Conservation (phyloP, 1,140 invertebrate species). For the Bombus superbus region DNA sequence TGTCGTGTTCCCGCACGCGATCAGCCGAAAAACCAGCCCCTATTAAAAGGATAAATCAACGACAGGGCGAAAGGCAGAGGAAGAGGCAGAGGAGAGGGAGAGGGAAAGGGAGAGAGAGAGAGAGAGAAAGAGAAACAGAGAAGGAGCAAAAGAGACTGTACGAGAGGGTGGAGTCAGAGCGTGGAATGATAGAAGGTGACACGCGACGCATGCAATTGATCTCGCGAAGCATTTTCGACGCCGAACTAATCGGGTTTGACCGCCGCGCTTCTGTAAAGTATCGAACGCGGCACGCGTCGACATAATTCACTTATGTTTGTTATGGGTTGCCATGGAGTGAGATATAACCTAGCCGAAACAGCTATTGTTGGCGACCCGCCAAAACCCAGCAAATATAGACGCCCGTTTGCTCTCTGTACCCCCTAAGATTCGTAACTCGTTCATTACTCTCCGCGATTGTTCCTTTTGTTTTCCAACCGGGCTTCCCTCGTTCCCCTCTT, state of each 20-base stretch:
- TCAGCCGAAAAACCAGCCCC: slow-evolving; percentile 14
- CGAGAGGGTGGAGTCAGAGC: not conserved
- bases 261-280: slow-evolving; percentile 70
- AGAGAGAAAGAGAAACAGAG: not conserved
- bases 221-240: slow-evolving; percentile 51
- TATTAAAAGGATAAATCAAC: slow-evolving; percentile 38
- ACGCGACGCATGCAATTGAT: slow-evolving; percentile 36
- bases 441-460: slow-evolving; percentile 31
- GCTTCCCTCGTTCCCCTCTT: not conserved
- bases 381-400: slow-evolving; percentile 76
- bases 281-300: slow-evolving; percentile 75
- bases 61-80: not conserved
- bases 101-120: not conserved
- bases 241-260: slow-evolving; percentile 73
- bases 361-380: slow-evolving; percentile 78
- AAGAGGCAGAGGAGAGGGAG: not conserved
- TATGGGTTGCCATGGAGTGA: slow-evolving; percentile 79
- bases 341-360: slow-evolving; percentile 77
- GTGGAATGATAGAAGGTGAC: slow-evolving; percentile 32
- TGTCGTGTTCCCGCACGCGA: slow-evolving; percentile 6
- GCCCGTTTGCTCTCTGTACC: slow-evolving; percentile 33
- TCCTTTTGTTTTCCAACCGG: slow-evolving; percentile 6
- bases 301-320: slow-evolving; percentile 82
- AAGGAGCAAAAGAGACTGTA: too few species aligned
- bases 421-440: slow-evolving; percentile 46